Evolutionary conservation across 30 jellyfish, hydroid and myxozoan species (phyloP).

Genomic region (Sanderia malayensis): DNA sequence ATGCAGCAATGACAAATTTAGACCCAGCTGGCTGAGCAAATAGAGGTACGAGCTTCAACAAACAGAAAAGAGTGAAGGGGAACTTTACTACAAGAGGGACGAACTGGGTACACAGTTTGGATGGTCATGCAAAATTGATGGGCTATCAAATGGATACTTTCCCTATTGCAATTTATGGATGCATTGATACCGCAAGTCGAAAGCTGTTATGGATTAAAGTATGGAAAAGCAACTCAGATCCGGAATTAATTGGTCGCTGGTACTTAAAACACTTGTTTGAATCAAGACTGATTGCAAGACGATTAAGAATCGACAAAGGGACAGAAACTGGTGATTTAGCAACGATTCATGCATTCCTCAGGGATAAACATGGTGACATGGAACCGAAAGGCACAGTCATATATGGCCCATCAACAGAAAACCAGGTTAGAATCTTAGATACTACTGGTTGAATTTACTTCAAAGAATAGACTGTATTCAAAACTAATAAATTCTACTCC

Average conservation of each 20-base stretch:
- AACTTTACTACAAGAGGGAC: too few relatives aligned
- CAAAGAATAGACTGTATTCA: too few relatives aligned
- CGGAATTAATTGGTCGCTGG: slow-evolving; percentile 34
- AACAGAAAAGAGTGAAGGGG: too few relatives aligned
- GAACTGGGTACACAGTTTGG: slow-evolving; percentile 41
- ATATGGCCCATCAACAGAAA: slow-evolving; percentile 32
- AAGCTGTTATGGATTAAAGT: slow-evolving; percentile 37
- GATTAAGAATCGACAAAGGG: slow-evolving; percentile 17
- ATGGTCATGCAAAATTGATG: slow-evolving; percentile 49
- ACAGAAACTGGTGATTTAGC: slow-evolving; percentile 22
- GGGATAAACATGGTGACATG: too few relatives aligned
- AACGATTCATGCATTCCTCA: slow-evolving; percentile 18
- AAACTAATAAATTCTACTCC: too few relatives aligned
- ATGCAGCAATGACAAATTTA: slow-evolving; percentile 28
- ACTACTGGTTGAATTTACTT: too few relatives aligned
- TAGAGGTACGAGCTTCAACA: too few relatives aligned
- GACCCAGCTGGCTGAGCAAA: too few relatives aligned
- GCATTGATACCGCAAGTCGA: slow-evolving; percentile 38
- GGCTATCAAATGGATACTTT: slow-evolving; percentile 32
- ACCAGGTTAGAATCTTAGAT: slow-evolving; percentile 16
- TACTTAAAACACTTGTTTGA: slow-evolving; percentile 19
- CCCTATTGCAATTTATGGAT: slow-evolving; percentile 53
- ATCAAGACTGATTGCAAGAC: not conserved
- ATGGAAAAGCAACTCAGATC: slow-evolving; percentile 47
- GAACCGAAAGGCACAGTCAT: slow-evolving; percentile 26